A percentile compares a stretch with the other conserved stretches of the same genome.
These are phyloP conservation scores for Charanyca ferruginea DNA, from an alignment of 2,888 invertebrate genomes.

Conservation along the genomic window DNA sequence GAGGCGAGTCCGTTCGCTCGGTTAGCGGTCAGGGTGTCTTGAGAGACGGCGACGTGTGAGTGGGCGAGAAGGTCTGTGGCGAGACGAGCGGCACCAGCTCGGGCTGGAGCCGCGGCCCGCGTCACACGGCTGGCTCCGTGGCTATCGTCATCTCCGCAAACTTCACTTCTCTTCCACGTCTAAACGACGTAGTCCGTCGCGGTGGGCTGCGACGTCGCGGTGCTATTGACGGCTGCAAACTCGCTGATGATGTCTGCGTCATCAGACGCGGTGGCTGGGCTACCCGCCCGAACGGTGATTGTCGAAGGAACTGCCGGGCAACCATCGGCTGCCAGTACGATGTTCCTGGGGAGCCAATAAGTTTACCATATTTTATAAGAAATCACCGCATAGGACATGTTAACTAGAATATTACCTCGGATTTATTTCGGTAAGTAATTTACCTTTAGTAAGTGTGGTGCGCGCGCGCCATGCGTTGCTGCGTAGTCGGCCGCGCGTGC, in stretches of 20 bases:
- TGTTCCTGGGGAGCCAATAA: constrained; percentile 71
- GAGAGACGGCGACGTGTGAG: constrained; percentile 64
- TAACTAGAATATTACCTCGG: background rate
- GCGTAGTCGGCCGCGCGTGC: constrained; percentile 94
- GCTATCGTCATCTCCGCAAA: constrained; percentile 84
- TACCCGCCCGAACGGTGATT: constrained; percentile 92
- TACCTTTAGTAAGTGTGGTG: constrained; percentile 78
- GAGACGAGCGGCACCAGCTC: constrained; percentile 90
- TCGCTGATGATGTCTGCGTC: constrained; percentile 87
- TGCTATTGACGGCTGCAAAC: constrained; percentile 82
- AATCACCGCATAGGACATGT: background rate
- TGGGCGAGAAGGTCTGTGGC: constrained; percentile 69
- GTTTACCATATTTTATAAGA: constrained; percentile 24
- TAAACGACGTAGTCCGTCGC: constrained; percentile 85
- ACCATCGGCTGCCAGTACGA: constrained; percentile 93
- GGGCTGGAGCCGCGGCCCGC: constrained; percentile 89
- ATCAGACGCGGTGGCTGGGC: constrained; percentile 78
- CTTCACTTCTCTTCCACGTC: constrained; percentile 89
- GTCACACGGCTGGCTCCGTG: constrained; percentile 85
- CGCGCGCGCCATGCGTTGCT: constrained; percentile 92
- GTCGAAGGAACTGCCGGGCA: constrained; percentile 93
- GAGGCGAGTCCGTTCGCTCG: constrained; percentile 77
- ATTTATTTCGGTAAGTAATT: background rate
- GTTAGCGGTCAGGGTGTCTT: constrained; percentile 78
- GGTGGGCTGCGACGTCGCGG: constrained; percentile 80